phyloP scores from a whole-genome alignment of 1,140 invertebrate genomes.

The silkworm (Bombyx mori) region DNA sequence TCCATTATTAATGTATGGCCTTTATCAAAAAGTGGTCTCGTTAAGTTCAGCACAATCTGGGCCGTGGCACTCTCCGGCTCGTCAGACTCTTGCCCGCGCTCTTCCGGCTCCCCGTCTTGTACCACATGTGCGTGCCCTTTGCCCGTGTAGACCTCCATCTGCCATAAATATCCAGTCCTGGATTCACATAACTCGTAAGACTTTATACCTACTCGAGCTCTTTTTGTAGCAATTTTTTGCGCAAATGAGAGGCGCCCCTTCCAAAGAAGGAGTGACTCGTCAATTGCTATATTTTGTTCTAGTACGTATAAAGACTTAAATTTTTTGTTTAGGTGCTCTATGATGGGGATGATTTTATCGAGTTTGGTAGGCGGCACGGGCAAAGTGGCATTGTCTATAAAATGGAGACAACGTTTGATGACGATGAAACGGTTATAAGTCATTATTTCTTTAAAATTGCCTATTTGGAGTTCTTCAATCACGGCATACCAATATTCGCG shows the following conservation, averaged over 20 bases:
- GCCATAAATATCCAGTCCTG: slow-evolving; percentile 21
- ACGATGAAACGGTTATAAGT: slow-evolving; percentile 8
- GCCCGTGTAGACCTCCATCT: slow-evolving; percentile 16
- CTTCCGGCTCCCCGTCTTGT: slow-evolving; percentile 7
- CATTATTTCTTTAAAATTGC: slow-evolving; percentile 11
- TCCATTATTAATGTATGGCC: slow-evolving; percentile 12
- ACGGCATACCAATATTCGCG: slow-evolving; percentile 15
- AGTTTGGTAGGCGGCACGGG: slow-evolving; percentile 8
- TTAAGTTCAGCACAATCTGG: slow-evolving; percentile 14
- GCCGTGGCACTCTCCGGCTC: slow-evolving; percentile 11
- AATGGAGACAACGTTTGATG: slow-evolving; percentile 13
- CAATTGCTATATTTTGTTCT: slow-evolving; percentile 13
- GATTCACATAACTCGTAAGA: slow-evolving; percentile 12
- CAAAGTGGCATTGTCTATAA: slow-evolving; percentile 9
- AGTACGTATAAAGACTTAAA: slow-evolving; percentile 14
- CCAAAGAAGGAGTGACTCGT: slow-evolving; percentile 20
- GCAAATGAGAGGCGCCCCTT: slow-evolving; percentile 17
- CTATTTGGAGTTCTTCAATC: slow-evolving; percentile 4
- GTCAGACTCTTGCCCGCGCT: neutral
- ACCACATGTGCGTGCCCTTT: slow-evolving; percentile 8
- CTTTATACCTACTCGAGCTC: slow-evolving; percentile 16
- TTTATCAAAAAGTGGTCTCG: slow-evolving; percentile 14
- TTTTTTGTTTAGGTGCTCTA: slow-evolving; percentile 10
- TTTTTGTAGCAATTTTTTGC: slow-evolving; percentile 14
- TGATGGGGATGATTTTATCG: slow-evolving; percentile 14